These are phyloP conservation scores for Heteromurus nitidus DNA, from an alignment of 2,888 invertebrate species.

Conservation along the genomic window DNA sequence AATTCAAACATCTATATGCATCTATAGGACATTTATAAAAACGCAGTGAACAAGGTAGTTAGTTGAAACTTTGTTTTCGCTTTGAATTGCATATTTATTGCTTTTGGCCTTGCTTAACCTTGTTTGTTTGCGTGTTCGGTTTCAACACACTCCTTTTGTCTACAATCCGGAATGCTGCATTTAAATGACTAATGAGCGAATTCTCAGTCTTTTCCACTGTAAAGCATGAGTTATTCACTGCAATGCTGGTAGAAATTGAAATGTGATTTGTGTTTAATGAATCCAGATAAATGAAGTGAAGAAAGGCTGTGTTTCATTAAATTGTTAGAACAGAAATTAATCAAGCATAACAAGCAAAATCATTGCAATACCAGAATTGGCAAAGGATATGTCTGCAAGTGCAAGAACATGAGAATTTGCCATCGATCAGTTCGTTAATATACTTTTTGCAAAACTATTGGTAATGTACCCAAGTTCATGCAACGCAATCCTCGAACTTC, in stretches of 20 bases:
- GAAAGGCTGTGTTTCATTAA: background rate
- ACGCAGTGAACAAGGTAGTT: background rate
- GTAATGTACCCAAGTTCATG: background rate
- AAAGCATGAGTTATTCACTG: background rate
- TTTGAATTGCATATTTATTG: background rate
- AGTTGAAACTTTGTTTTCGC: background rate
- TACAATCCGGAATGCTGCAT: background rate
- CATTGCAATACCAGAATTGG: too few species aligned
- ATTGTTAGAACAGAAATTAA: background rate
- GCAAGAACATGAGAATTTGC: background rate
- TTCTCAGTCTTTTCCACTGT: background rate
- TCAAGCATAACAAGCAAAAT: background rate
- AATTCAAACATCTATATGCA: background rate
- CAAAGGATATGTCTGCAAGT: too few species aligned
- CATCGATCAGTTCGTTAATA: background rate
- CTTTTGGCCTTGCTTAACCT: constrained; percentile 55
- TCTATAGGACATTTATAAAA: background rate
- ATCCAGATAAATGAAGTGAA: background rate
- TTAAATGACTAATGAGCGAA: background rate
- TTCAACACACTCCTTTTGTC: background rate
- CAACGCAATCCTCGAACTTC: too few species aligned
- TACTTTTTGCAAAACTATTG: background rate
- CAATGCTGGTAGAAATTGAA: background rate
- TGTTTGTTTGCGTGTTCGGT: constrained; percentile 5
- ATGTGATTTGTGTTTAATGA: background rate